These are phyloP conservation scores for Bombus confusus DNA, from an alignment of 1,140 invertebrate genomes.

Conservation along the genomic window DNA sequence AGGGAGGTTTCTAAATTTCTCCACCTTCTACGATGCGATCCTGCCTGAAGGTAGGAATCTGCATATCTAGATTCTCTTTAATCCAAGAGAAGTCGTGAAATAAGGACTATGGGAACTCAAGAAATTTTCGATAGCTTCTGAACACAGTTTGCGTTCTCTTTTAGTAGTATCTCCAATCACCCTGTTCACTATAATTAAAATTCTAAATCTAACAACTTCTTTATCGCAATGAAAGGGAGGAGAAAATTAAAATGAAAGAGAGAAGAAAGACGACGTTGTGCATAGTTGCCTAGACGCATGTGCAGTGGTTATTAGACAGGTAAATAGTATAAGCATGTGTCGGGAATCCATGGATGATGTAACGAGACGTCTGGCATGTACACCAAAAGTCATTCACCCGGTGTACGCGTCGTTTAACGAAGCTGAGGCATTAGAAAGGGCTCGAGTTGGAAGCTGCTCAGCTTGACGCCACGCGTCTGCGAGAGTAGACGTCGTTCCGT, in stretches of 20 bases:
- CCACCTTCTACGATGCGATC: neutral
- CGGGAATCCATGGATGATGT: slow-evolving; percentile 50
- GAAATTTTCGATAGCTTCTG: neutral
- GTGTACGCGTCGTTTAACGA: slow-evolving; percentile 1
- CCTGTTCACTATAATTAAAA: neutral
- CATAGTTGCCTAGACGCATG: neutral
- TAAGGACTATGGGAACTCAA: neutral
- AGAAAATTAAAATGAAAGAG: neutral
- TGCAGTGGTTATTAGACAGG: slow-evolving; percentile 42
- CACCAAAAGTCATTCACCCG: slow-evolving; percentile 71
- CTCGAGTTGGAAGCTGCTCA: neutral
- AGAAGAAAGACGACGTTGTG: no score
- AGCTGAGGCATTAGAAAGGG: neutral
- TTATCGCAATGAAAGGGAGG: neutral
- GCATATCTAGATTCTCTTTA: neutral
- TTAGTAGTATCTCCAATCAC: neutral
- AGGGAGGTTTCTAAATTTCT: neutral
- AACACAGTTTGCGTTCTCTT: no score
- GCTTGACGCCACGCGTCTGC: neutral
- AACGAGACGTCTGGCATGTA: slow-evolving; percentile 30
- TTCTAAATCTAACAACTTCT: neutral
- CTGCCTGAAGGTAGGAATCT: neutral
- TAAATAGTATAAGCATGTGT: slow-evolving; percentile 54
- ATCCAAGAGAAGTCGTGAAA: neutral
- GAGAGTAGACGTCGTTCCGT: slow-evolving; percentile 45